A percentile compares a stretch with the other conserved stretches of the same genome.
Evolutionary conservation across 2,113 vertebrate species (phyloP).

Genomic region (Gnathonemus longibarbis): DNA sequence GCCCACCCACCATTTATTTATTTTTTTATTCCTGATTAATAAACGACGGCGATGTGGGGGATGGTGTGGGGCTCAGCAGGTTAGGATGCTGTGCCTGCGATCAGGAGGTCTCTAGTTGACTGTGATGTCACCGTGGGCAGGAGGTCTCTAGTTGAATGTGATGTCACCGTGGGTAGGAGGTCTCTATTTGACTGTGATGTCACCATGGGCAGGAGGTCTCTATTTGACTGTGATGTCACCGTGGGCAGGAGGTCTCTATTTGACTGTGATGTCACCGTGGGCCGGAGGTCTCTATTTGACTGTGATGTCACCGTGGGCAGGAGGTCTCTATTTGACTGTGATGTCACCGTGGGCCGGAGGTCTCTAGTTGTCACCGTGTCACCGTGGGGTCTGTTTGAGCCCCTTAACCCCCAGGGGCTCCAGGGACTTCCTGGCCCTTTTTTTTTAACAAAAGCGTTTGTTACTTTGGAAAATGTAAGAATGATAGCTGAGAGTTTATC

Average conservation of each 20-base stretch:
- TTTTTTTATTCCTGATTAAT: slow-evolving; percentile 43
- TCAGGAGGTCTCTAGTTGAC: neutral
- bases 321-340: neutral
- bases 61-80: neutral
- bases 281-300: neutral
- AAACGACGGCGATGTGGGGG: slow-evolving; percentile 43
- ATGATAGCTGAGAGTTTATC: slow-evolving; percentile 46
- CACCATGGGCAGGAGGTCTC: neutral
- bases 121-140: neutral
- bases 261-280: neutral
- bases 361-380: neutral
- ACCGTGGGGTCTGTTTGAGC: neutral
- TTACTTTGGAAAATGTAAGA: neutral
- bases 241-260: neutral
- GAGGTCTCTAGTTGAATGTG: neutral
- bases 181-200: neutral
- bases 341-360: neutral
- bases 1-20: slow-evolving; percentile 24
- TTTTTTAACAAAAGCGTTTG: neutral
- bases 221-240: neutral
- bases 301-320: neutral
- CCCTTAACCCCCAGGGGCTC: neutral
- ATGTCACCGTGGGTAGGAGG: neutral
- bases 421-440: neutral
- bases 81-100: neutral